Evolutionary conservation across 2,797 vertebrate species (phyloP), one percentile per base, ranked within the genome.

Genomic region (Meriones psammophilus): DNA sequence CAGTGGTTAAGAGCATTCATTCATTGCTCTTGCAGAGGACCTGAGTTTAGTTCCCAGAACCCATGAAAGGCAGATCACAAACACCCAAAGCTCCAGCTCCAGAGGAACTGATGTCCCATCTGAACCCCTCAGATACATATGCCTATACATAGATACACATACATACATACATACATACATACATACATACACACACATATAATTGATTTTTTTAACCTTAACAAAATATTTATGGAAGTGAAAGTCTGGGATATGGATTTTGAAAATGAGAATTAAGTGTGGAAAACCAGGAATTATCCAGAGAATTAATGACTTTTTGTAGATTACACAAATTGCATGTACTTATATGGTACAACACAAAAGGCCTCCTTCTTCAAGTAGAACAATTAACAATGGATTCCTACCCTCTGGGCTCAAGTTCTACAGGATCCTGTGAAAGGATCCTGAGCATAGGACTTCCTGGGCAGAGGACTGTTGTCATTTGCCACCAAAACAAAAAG

Each of bases 241-340:
- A 22, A 90, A 80, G 14, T 88, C 58, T 94, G 18, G 24, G 73
- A 56, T 88, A 80, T 18, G 9, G 80, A 86, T 60, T 92, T 92
- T 73, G 60, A 46, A 88, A 92, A 42, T 50, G 36, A 94, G 94
- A 95, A 94, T 7, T 33, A 24, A 91, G 10, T 54, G 9, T 77
- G 9, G 39, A 74, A n/a, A 26, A 77, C 26, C 6, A 78, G 33
- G 5, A 17, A 18, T 92, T 4, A 58, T 17, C 54, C 83, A 62
- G 79, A 93, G 86, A 28, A 78, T 22, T 46, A 26, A 74, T 30
- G 22, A 13, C 24, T 36, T 46, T 81, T 30, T 89, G n/a, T 56
- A 96, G 46, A 79, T 89, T 12, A 68, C 22, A 50, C 56, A 77
- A 92, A 87, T 54, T 2, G 1, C 28, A 69, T 7, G 66, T 28